Evolutionary conservation across 2,888 invertebrate genomes (phyloP), one percentile per base, ranked within the genome.

Genomic region (Gryllus longicercus): DNA sequence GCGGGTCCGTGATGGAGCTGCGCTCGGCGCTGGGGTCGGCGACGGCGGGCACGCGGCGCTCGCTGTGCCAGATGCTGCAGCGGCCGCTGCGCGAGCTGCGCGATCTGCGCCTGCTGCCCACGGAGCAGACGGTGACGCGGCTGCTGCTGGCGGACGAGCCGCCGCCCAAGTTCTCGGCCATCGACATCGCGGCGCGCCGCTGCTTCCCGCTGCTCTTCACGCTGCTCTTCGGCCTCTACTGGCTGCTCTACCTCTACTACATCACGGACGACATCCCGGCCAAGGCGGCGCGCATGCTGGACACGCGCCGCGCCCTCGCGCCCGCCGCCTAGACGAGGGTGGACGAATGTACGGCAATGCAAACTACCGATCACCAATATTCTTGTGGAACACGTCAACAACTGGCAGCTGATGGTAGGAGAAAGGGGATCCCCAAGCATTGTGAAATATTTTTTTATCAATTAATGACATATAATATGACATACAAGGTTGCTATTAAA

Each of bases 111-210:
- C 82, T 83, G 79, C 38, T 84, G 25, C 84, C 84, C 2, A 80
- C 79, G 18, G 84, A 84, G 75, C 83, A 82, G 75, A 83, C 84
- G n/a, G 82, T 83, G 12, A 79, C 77, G 23, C 80, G 78, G 16
- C 80, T 81, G 4, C 83, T 84, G 80, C 79, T 81, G 11, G 79
- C 82, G 5, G 81, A 82, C 2, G 83, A 83, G 25, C 83, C 84
- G 11, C 84, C 84, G n/a, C 84, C 84, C 76, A 85, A 85, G 80
- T 86, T 85, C 78, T 85, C 85, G 11, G 88, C 88, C 78, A 90
- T 91, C 82, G 91, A 91, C 85, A 90, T 90, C 83, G 88, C 89
- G 83, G 88, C 90, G 2, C 85, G 91, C 81, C 86, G 90, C 75
- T 85, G 89, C 74, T 91, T 91, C 83, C 91, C 91, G 0, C 84